Evolutionary conservation across 2,888 invertebrate species (phyloP).

Genomic region (Drosophila buzzatii): DNA sequence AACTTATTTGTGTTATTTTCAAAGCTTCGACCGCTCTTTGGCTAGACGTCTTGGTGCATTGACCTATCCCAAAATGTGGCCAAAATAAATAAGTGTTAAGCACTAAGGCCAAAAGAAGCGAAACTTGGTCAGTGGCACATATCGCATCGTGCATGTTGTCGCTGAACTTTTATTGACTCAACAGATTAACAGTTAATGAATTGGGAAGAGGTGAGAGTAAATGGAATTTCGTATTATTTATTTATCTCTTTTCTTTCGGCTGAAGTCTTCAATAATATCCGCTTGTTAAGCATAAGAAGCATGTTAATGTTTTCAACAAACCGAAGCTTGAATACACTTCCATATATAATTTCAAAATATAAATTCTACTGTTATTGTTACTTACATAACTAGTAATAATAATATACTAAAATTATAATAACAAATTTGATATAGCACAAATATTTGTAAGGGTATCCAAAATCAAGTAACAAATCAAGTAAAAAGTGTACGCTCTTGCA

Average conservation of each 20-base stretch:
- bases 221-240: constrained; percentile 29
- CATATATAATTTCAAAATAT: neutral
- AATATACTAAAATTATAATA: neutral
- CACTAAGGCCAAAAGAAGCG: constrained; percentile 39
- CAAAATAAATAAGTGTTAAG: constrained; percentile 57
- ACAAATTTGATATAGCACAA: neutral
- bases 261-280: constrained; percentile 47
- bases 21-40: neutral
- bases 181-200: constrained; percentile 71
- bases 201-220: constrained; percentile 20
- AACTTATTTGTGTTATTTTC: neutral
- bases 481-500: constrained; percentile 57
- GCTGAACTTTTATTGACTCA: constrained; percentile 62
- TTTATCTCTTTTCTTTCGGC: constrained; percentile 21
- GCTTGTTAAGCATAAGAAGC: constrained; percentile 59
- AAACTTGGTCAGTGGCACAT: constrained; percentile 73
- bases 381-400: neutral
- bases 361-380: neutral
- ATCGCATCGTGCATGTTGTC: constrained; percentile 18
- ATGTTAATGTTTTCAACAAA: neutral
- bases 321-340: neutral
- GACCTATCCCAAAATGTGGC: constrained; percentile 74
- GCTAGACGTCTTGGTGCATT: constrained; percentile 26
- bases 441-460: neutral
- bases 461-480: constrained; percentile 10